Conservation (phyloP, 2,797 vertebrate genomes). For the Muscicapa striata region DNA sequence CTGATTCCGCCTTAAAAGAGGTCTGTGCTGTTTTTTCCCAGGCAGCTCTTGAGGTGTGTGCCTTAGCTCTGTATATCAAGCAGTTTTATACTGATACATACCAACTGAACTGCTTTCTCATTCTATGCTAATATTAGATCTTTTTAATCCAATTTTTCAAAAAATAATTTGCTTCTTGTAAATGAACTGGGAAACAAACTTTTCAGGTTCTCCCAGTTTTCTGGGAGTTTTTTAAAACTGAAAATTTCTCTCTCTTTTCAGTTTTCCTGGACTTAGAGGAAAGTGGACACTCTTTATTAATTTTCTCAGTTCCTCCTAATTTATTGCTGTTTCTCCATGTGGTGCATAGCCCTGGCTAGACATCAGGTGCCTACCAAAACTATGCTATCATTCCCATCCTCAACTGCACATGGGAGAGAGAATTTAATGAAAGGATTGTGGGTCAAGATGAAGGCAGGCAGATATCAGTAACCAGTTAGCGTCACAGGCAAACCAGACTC, state of each 20-base stretch:
- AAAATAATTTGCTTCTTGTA: background rate
- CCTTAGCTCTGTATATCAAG: background rate
- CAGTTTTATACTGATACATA: background rate
- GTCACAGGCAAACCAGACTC: fast-evolving
- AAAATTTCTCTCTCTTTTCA: background rate
- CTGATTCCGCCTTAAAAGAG: background rate
- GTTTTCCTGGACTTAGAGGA: background rate
- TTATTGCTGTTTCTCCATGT: background rate
- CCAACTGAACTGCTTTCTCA: background rate
- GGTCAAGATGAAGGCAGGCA: background rate
- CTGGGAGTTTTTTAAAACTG: background rate
- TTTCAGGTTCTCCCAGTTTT: background rate
- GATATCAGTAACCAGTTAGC: background rate
- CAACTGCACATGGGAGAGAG: background rate
- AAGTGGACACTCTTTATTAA: background rate
- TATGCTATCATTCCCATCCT: background rate
- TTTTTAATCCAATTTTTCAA: background rate
- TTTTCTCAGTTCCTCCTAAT: background rate
- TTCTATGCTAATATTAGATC: background rate
- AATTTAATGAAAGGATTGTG: background rate
- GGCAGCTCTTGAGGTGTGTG: background rate
- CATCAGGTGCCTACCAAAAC: background rate
- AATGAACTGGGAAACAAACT: background rate
- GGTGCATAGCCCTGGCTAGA: background rate
- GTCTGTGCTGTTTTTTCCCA: background rate